Base-by-base conservation (phyloP, 1,140 invertebrate genomes). In the Dendroctonus valens region DNA sequence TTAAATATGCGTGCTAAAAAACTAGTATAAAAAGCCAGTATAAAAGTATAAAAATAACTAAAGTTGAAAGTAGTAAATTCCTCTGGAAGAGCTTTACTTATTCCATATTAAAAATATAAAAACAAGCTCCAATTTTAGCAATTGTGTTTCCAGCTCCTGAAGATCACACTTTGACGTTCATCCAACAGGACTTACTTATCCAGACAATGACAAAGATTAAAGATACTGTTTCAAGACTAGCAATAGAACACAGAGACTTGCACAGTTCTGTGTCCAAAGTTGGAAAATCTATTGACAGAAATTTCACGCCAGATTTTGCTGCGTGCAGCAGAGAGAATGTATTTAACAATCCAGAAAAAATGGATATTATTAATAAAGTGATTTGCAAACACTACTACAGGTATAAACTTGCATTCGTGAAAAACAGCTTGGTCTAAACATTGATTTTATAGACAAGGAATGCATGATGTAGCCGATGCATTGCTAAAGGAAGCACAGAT, bases 231-330 rank as follows among this genome's bases (percentile, higher is more conserved):
- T 86, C 89, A 65, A 82, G 87, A 74, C 79, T 95, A 61, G 90
- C 92, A 4, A 87, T 89, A 61, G 91, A 96, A 81, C 88, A 89
- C 66, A 80, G 88, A 69, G 87, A 89, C 68, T 79, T 89, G 8
- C 94, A 96, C 76, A 91, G 91, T 67, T 91, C 93, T 57, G 95
- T 99, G 1, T 98, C 95, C 0, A 95, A 96, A 85, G 93, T 98
- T 41, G 96, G 96, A 12, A 98, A 98, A 82, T 90, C 92, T 0
- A 96, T 98, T 71, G 96, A 98, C 76, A 88, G 93, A 73, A 96
- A 96, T 82, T 97, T 97, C 76, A 90, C 92, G 52, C 85, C 91
- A 0, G 94, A 98, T 77, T 97, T 96, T 83, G 88, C 91, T 8
- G 90, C 92, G 5, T 92, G 94, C 7, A 90, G 89, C 50, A 87